phyloP scores from a whole-genome alignment of 2,888 invertebrate genomes.

The Brenthis hecate region DNA sequence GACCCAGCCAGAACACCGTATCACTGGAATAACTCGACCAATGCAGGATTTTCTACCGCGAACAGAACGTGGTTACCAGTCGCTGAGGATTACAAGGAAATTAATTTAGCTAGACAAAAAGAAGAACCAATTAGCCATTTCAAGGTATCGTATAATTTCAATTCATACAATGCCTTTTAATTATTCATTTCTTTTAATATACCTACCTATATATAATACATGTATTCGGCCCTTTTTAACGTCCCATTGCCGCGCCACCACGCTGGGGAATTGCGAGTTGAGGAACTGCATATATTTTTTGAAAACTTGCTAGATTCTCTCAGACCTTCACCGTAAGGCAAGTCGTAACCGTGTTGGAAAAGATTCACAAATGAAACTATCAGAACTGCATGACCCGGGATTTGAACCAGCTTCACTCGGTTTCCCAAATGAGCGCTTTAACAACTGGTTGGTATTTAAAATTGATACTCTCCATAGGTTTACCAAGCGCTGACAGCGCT shows the following conservation, averaged over 20 bases:
- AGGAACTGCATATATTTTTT: too few species aligned
- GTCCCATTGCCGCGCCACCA: too few species aligned
- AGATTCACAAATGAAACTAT: too few species aligned
- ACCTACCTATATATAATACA: too few species aligned
- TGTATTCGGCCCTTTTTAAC: too few species aligned
- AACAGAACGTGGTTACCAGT: conserved; percentile 86
- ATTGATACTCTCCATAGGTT: conserved; percentile 52
- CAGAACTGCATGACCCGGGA: too few species aligned
- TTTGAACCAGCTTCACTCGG: too few species aligned
- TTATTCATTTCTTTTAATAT: background rate
- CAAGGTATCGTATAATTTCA: conserved; percentile 53
- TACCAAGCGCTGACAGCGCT: conserved; percentile 79
- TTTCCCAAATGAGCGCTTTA: background rate
- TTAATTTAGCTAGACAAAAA: conserved; percentile 83
- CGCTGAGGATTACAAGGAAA: conserved; percentile 79
- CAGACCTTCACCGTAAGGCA: too few species aligned
- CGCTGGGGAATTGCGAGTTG: too few species aligned
- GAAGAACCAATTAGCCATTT: conserved; percentile 75
- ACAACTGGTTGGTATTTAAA: too few species aligned
- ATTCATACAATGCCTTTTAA: background rate
- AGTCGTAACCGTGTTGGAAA: too few species aligned
- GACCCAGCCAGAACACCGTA: conserved; percentile 86
- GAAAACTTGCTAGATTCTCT: too few species aligned
- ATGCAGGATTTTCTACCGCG: conserved; percentile 84
- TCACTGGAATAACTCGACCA: conserved; percentile 83